Evolutionary conservation across 2,113 vertebrate genomes (phyloP).

Genomic region (Uria aalge): DNA sequence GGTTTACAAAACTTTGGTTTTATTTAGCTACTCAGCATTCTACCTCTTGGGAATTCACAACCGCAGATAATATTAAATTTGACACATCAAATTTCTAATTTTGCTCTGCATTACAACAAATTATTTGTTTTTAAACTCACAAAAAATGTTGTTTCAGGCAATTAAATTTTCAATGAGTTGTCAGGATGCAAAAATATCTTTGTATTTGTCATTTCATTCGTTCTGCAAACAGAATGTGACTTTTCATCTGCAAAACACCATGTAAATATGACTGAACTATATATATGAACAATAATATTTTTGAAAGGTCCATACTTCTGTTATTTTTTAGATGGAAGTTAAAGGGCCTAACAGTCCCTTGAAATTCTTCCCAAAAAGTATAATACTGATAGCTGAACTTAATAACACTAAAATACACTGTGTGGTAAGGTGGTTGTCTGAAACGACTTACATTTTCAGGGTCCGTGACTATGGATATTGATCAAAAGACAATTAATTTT

Average conservation of each 20-base stretch:
- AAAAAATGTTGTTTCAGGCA: background rate
- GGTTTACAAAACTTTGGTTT: conserved; percentile 1
- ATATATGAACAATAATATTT: background rate
- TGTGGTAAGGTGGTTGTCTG: background rate
- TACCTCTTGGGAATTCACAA: background rate
- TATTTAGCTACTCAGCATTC: background rate
- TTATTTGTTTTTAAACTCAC: background rate
- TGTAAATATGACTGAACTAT: background rate
- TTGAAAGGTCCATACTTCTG: background rate
- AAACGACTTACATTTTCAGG: background rate
- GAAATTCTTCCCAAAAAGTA: background rate
- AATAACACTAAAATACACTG: background rate
- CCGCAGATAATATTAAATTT: background rate
- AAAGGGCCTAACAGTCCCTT: background rate
- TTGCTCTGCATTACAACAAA: background rate
- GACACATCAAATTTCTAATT: background rate
- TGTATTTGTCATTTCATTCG: background rate
- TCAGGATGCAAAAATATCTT: background rate
- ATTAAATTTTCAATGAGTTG: background rate
- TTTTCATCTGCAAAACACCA: background rate
- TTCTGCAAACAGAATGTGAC: background rate
- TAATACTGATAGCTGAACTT: background rate
- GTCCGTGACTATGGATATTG: background rate
- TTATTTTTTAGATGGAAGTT: background rate
- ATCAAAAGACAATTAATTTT: background rate